These are phyloP conservation scores for Apteryx owenii DNA, from an alignment of 2,113 vertebrate species.

Conservation along the genomic window DNA sequence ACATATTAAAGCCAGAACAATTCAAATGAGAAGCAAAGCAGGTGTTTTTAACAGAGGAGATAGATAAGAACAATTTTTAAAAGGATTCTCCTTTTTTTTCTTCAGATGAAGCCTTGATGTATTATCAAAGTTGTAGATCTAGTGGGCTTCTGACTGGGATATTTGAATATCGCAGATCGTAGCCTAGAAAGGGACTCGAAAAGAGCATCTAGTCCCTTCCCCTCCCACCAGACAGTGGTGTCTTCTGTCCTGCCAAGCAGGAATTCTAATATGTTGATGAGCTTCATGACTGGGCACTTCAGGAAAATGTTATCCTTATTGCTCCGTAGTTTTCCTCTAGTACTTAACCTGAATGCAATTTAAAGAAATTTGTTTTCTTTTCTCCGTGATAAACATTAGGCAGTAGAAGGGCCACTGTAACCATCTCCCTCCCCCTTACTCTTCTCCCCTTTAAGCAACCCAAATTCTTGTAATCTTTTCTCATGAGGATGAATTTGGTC, in stretches of 20 bases:
- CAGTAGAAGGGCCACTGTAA: neutral
- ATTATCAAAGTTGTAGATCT: neutral
- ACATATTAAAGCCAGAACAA: neutral
- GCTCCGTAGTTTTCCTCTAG: neutral
- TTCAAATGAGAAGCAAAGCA: neutral
- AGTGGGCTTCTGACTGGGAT: neutral
- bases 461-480: neutral
- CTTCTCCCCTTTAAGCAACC: neutral
- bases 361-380: neutral
- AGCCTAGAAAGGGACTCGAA: neutral
- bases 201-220: neutral
- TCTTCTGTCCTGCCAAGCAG: neutral
- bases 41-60: neutral
- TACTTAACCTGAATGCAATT: neutral
- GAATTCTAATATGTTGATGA: neutral
- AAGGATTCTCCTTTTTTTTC: neutral
- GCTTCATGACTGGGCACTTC: neutral
- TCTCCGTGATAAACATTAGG: neutral
- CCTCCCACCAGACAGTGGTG: neutral
- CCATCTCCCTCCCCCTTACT: neutral
- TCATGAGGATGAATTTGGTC: neutral
- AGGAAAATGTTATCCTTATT: neutral
- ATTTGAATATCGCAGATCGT: neutral
- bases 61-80: neutral
- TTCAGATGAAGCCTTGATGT: neutral